Base-by-base conservation (phyloP, 2,113 vertebrate species). In the Salminus brasiliensis region DNA sequence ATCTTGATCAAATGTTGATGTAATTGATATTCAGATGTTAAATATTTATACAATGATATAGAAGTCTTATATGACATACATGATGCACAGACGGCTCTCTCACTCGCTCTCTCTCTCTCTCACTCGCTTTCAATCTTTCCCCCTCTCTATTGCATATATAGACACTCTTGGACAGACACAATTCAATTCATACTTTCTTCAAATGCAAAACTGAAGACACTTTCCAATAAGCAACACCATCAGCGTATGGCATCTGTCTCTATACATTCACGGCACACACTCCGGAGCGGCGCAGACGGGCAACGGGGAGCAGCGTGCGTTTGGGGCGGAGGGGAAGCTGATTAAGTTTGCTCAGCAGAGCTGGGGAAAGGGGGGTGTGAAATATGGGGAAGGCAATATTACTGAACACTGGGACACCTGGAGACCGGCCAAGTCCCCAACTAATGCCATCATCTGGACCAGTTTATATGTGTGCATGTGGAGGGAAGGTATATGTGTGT, bases 261-360 rank as follows among this genome's bases (percentile, higher is more conserved):
- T 79, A 80, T 60, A 32, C 70, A 59, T 82, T 39, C 76, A 67
- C 74, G 76, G 85, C 79, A 75, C 63, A 62, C 80, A 75, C 34
- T 68, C 57, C 71, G 69, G 47, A 77, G 7, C 29, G 21, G 12
- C 6, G 21, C 60, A 23, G 41, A 60, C 25, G 10, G 9, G 72
- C 49, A 36, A 60, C 1, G 72, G 53, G 59, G 59, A 72, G 43
- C 43, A 32, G 73, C 29, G 53, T 62, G 66, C 21, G 32, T 70
- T 74, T 53, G 53, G 77, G 89, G 87, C 90, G 88, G 89, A 88
- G 78, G 82, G 60, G 84, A 87, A 87, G 85, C 90, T 93, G 92
- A 93, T 93, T 93, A 89, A 93, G 93, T 94, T 92, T 93, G 89
- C 91, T 91, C 91, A 91, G 88, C 88, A 82, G 88, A 88, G 86